Evolutionary conservation across 2,888 invertebrate genomes (phyloP).

Genomic region (Hirtodrosophila duncani): DNA sequence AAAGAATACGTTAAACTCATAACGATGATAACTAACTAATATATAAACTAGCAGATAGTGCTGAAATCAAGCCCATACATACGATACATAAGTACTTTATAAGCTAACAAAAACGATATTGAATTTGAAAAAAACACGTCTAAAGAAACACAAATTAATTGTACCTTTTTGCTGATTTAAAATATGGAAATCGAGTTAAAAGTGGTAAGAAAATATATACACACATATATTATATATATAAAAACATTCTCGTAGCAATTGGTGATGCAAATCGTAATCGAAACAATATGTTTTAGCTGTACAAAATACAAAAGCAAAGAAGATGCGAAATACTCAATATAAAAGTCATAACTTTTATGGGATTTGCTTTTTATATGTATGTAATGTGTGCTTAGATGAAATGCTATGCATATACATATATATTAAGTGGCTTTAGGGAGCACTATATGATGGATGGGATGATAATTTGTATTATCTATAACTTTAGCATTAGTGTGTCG

Average conservation of each 20-base stretch:
- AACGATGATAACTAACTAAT: conserved; percentile 5
- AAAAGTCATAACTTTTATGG: conserved; percentile 59
- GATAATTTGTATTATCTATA: conserved; percentile 20
- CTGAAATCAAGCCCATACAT: conserved; percentile 41
- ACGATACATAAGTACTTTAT: conserved; percentile 29
- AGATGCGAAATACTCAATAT: conserved; percentile 34
- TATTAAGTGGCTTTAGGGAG: background rate
- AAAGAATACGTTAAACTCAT: conserved; percentile 44
- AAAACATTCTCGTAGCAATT: conserved; percentile 36
- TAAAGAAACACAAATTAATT: conserved; percentile 56
- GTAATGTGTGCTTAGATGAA: conserved; percentile 29
- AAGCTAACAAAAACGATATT: conserved; percentile 35
- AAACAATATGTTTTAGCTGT: conserved; percentile 53
- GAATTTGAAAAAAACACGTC: conserved; percentile 51
- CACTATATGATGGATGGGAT: conserved; percentile 4
- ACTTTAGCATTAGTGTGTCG: conserved; percentile 1
- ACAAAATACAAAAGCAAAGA: conserved; percentile 32
- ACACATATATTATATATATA: conserved; percentile 18
- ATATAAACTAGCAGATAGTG: conserved; percentile 55
- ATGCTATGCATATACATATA: conserved; percentile 8
- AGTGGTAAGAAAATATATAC: conserved; percentile 10
- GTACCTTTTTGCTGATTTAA: conserved; percentile 70
- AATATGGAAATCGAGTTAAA: conserved; percentile 13
- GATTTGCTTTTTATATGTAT: conserved; percentile 60
- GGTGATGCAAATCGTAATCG: conserved; percentile 58